Percentiles rank a stretch among this genome's conserved stretches.
phyloP scores from a whole-genome alignment of 2,797 vertebrate species.

The Cynopterus sphinx region DNA sequence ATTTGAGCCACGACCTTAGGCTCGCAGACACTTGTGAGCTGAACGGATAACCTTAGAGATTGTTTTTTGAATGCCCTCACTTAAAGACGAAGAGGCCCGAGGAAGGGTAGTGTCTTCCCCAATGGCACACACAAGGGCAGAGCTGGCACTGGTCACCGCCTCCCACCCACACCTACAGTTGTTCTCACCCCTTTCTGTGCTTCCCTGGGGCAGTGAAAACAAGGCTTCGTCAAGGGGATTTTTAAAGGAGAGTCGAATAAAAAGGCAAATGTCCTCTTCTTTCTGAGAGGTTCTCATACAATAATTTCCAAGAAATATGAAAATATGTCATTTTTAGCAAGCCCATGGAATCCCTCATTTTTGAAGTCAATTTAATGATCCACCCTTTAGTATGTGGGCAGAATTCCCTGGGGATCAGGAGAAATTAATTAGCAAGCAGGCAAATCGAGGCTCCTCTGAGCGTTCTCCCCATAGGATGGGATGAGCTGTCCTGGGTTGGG shows the following conservation, averaged over 20 bases:
- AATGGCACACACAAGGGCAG: background rate
- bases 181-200: background rate
- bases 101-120: background rate
- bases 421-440: background rate
- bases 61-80: background rate
- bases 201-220: background rate
- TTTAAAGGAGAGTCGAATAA: background rate
- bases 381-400: background rate
- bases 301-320: background rate
- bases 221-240: background rate
- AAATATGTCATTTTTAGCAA: conserved; percentile 1
- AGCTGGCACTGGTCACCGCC: rapidly evolving
- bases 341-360: background rate
- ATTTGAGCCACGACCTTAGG: background rate
- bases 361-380: background rate
- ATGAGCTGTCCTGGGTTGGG: background rate
- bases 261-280: background rate
- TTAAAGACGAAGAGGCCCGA: background rate
- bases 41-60: background rate
- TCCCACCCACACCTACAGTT: rapidly evolving
- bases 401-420: background rate
- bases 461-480: rapidly evolving
- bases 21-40: background rate
- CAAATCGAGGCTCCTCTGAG: background rate
- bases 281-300: background rate